Percentiles rank a stretch among this genome's conserved stretches.
These are phyloP conservation scores for Melanotaenia maccullochi DNA, from an alignment of 2,797 vertebrate species.

Conservation along the genomic window DNA sequence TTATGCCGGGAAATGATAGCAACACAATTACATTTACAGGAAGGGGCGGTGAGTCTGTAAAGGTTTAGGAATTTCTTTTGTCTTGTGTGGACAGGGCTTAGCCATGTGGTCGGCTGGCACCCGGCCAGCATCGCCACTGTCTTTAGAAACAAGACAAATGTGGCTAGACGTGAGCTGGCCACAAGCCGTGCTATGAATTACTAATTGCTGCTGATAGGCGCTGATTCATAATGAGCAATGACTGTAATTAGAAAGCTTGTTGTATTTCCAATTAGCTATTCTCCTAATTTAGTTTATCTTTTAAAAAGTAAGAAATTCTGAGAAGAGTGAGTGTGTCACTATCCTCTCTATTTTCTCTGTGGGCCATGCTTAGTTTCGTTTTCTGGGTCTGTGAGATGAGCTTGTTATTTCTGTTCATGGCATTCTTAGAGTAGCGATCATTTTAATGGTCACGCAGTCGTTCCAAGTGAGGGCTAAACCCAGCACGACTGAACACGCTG, in stretches of 20 bases:
- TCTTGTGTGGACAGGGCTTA: constrained; percentile 62
- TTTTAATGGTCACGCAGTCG: constrained; percentile 52
- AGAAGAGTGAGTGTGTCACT: neutral
- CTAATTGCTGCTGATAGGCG: constrained; percentile 47
- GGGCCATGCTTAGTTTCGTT: constrained; percentile 41
- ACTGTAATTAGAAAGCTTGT: constrained; percentile 50
- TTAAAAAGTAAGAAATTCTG: constrained; percentile 9
- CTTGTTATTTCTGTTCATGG: constrained; percentile 60
- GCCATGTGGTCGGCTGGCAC: constrained; percentile 68
- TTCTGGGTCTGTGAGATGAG: constrained; percentile 38
- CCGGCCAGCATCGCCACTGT: constrained; percentile 54
- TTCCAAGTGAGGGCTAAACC: constrained; percentile 51
- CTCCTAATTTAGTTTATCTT: constrained; percentile 27
- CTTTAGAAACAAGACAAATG: constrained; percentile 60
- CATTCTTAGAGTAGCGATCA: constrained; percentile 48
- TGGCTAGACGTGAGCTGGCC: constrained; percentile 56
- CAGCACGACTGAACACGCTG: constrained; percentile 29
- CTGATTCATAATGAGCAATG: constrained; percentile 43
- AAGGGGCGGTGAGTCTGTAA: constrained; percentile 47
- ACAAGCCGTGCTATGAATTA: constrained; percentile 55
- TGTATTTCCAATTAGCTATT: constrained; percentile 36
- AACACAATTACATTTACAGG: constrained; percentile 58
- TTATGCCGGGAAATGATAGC: constrained; percentile 41
- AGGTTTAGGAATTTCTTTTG: constrained; percentile 75
- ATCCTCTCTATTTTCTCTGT: constrained; percentile 13